These are phyloP conservation scores for Tridacna crocea DNA, from an alignment of 2,888 invertebrate species.

Conservation along the genomic window DNA sequence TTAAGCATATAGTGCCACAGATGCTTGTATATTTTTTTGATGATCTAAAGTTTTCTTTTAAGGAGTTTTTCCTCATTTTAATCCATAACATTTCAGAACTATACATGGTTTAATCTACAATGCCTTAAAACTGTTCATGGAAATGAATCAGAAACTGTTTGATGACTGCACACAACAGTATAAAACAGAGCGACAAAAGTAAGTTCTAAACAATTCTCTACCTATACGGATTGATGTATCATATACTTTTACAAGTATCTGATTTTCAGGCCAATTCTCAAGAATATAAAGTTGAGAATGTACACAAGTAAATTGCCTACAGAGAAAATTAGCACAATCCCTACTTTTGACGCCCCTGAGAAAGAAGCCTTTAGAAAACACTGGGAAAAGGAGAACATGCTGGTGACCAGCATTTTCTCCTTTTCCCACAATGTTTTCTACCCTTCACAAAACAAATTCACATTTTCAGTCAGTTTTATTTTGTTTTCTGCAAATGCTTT, in stretches of 20 bases:
- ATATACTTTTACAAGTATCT: not conserved
- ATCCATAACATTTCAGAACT: slow-evolving; percentile 86
- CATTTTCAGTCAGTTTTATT: too few relatives aligned
- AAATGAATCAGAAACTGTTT: slow-evolving; percentile 99
- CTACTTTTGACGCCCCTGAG: not conserved
- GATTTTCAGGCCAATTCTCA: not conserved
- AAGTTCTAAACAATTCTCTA: slow-evolving; percentile 84
- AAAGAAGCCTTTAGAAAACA: not conserved
- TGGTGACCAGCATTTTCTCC: not conserved
- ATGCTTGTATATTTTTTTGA: too few relatives aligned
- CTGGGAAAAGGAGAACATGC: not conserved
- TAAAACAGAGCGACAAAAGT: slow-evolving; percentile 99
- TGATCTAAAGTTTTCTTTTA: too few relatives aligned
- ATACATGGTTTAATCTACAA: slow-evolving; percentile 99
- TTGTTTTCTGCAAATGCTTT: too few relatives aligned
- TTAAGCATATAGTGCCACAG: too few relatives aligned
- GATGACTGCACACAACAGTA: slow-evolving; percentile 99
- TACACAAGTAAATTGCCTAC: too few relatives aligned
- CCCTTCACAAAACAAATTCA: too few relatives aligned
- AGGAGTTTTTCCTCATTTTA: too few relatives aligned
- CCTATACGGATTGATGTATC: not conserved
- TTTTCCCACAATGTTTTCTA: not conserved
- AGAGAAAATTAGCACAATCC: too few relatives aligned
- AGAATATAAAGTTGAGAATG: too few relatives aligned
- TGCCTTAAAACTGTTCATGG: slow-evolving; percentile 99